Percentiles rank a stretch among this genome's conserved stretches.
Conservation (phyloP, 2,888 invertebrate species). For the Conistra vaccinii region DNA sequence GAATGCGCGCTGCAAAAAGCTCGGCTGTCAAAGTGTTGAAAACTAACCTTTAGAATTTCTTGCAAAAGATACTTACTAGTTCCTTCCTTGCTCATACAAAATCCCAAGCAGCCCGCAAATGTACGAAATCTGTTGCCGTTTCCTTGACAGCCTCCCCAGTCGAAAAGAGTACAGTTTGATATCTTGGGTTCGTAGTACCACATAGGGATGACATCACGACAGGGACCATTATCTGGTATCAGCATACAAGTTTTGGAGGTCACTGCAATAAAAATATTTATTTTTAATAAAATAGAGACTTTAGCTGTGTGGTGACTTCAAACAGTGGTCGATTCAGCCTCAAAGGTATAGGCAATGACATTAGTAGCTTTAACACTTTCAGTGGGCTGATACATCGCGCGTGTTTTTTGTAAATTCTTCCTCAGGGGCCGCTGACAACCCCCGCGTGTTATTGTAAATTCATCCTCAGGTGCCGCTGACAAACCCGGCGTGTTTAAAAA, state of each 20-base stretch:
- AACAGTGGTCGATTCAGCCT: not conserved
- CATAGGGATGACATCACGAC: constrained; percentile 80
- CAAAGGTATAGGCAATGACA: not conserved
- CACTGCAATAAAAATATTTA: constrained; percentile 72
- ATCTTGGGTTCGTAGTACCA: constrained; percentile 73
- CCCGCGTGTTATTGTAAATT: no score
- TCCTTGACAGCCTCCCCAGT: constrained; percentile 87
- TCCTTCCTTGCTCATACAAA: constrained; percentile 70
- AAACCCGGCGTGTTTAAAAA: no score
- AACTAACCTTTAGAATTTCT: not conserved
- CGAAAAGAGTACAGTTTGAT: constrained; percentile 72
- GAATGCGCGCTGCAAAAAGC: no score
- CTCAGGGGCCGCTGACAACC: no score
- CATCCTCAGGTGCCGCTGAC: no score
- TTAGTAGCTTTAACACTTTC: not conserved
- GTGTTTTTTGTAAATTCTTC: not conserved
- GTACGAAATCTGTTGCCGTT: constrained; percentile 84
- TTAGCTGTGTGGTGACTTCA: not conserved
- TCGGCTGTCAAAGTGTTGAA: no score
- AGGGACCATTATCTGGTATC: constrained; percentile 81
- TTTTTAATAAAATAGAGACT: not conserved
- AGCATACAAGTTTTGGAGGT: constrained; percentile 77
- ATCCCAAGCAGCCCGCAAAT: constrained; percentile 65
- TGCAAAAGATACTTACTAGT: constrained; percentile 21
- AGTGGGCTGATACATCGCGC: not conserved